phyloP scores from a whole-genome alignment of 1,140 invertebrate species.

The Dinoponera quadriceps region DNA sequence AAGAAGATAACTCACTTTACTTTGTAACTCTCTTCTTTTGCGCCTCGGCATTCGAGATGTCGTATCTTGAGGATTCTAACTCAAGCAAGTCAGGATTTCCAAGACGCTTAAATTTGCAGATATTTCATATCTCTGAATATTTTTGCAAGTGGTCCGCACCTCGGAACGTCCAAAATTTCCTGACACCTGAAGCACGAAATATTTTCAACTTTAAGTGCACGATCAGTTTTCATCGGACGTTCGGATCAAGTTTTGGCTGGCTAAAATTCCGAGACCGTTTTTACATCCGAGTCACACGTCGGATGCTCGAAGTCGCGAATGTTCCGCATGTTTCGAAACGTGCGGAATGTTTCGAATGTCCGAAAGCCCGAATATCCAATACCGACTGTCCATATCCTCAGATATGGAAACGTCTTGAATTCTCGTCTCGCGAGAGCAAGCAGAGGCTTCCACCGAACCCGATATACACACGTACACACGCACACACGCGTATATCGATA shows the following conservation, averaged over 20 bases:
- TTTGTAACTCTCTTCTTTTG: not conserved
- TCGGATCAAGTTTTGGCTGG: too few species aligned
- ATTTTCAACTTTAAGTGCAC: too few species aligned
- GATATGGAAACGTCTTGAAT: constrained; percentile 51
- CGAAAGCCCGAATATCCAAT: constrained; percentile 40
- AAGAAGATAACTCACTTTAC: not conserved
- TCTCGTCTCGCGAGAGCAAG: constrained; percentile 3
- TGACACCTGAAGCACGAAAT: too few species aligned
- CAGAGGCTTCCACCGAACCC: not conserved
- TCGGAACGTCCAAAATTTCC: too few species aligned
- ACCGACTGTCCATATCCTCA: constrained; percentile 7
- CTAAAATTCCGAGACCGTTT: too few species aligned
- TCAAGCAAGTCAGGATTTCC: not conserved
- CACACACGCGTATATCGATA: constrained; percentile 42
- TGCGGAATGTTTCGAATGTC: not conserved
- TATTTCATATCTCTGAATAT: too few species aligned
- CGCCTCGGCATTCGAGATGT: not conserved
- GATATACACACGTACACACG: not conserved
- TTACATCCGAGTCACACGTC: not conserved
- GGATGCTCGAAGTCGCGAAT: not conserved
- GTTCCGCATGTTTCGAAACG: constrained; percentile 11
- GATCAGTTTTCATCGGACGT: too few species aligned
- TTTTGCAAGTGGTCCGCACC: too few species aligned
- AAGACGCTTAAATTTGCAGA: not conserved
- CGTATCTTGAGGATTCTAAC: not conserved